Evolutionary conservation across 1,140 invertebrate species (phyloP), one percentile per base, ranked within the genome.

Genomic region (Delia radicum): DNA sequence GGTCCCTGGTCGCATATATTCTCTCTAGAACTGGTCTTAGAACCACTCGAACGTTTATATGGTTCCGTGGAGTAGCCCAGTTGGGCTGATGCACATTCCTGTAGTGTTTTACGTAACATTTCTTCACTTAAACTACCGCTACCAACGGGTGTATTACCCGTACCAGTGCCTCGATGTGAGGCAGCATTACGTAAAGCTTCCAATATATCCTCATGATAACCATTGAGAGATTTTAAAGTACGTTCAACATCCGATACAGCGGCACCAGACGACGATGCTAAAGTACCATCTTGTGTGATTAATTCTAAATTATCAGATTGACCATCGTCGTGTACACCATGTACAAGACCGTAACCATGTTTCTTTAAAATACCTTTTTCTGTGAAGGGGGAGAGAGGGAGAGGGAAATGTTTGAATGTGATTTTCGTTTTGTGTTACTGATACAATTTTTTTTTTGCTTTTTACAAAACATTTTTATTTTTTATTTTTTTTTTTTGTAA

Each of bases 331-430:
- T 89, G 89, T 79, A 88, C 88, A 81, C 91, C 90, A 82, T 89
- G 89, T 81, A 92, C 90, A 81, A 92, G 91, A 80, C 93, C 92
- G 81, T 95, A 95, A 78, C 91, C 90, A 83, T 93, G 93, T 86
- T 94, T 94, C 89, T 96, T 96, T 87, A 96, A 91, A 84, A 96
- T 93, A 79, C 95, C 95, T 86, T 94, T 95, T 86, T 96, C 95
- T 81, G 94, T 93, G 65, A 69, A 69, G 31, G 71, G 24, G 33
- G 71, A 42, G 33, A 76, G 46, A 42, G 69, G 21, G 75, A 69
- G 67, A 73, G 71, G 29, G 71, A 67, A 67, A 31, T 67, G 29
- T 67, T 67, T 31, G 28, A 69, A 69, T 69, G 65, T 37, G 37
- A 42, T 15, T 42, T 42, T 42, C 12, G 33, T 33, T 18, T 69